Evolutionary conservation across 2,797 vertebrate genomes (phyloP).

Genomic region (Emys orbicularis): DNA sequence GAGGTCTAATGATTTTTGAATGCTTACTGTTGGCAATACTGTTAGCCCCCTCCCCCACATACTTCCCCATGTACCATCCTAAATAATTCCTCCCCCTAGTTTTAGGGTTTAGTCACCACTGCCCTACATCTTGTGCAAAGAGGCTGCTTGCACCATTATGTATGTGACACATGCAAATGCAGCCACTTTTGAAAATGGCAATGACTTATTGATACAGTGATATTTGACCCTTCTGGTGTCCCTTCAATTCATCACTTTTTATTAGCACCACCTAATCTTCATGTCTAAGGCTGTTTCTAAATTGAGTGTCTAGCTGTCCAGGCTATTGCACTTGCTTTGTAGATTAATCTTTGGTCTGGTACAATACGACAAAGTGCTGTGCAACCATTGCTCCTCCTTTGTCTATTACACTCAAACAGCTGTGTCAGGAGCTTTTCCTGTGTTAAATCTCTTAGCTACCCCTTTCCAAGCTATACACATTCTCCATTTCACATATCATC

Average conservation of each 20-base stretch:
- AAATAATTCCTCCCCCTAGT: background rate
- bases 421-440: background rate
- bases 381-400: background rate
- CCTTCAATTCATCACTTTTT: background rate
- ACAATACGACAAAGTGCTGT: background rate
- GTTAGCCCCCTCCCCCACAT: background rate
- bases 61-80: background rate
- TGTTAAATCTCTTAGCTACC: background rate
- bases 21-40: background rate
- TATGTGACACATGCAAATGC: background rate
- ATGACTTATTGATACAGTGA: background rate
- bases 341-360: background rate
- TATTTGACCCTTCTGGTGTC: background rate
- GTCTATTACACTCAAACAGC: background rate
- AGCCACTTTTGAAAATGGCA: background rate
- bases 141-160: too few species aligned
- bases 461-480: background rate
- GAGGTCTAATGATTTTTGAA: background rate
- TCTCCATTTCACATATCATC: background rate
- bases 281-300: background rate
- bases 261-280: background rate
- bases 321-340: background rate
- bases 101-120: background rate
- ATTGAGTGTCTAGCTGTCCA: background rate
- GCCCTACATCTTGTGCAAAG: background rate